phyloP scores from a whole-genome alignment of 2,888 invertebrate species.

The Platycheirus rosarum region DNA sequence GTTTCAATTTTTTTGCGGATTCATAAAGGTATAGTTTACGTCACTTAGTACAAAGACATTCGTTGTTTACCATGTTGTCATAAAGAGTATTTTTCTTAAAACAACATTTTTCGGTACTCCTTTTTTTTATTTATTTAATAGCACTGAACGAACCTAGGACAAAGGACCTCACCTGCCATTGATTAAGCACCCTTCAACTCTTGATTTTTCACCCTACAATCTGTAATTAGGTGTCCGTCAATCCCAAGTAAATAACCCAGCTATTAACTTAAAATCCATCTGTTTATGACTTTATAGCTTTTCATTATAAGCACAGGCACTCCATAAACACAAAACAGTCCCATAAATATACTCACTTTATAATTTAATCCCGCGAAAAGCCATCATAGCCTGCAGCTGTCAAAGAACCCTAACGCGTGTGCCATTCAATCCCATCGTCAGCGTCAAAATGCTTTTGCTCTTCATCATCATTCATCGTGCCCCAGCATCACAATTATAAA shows the following conservation, averaged over 20 bases:
- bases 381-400: conserved; percentile 25
- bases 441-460: conserved; percentile 19
- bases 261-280: conserved; percentile 15
- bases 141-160: no score
- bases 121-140: no score
- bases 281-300: not conserved
- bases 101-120: no score
- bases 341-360: not conserved
- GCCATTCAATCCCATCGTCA: conserved; percentile 48
- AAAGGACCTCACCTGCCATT: no score
- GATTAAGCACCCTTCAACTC: no score
- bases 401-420: conserved; percentile 28
- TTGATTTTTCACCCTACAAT: no score
- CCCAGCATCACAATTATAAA: conserved; percentile 12
- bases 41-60: no score
- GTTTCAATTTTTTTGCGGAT: no score
- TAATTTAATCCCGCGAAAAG: not conserved
- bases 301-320: not conserved
- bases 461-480: conserved; percentile 21
- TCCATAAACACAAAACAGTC: not conserved
- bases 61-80: no score
- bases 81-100: no score
- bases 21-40: no score
- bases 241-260: not conserved
- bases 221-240: conserved; percentile 12